phyloP scores from a whole-genome alignment of 1,140 invertebrate species.

The Microvelia longipes region DNA sequence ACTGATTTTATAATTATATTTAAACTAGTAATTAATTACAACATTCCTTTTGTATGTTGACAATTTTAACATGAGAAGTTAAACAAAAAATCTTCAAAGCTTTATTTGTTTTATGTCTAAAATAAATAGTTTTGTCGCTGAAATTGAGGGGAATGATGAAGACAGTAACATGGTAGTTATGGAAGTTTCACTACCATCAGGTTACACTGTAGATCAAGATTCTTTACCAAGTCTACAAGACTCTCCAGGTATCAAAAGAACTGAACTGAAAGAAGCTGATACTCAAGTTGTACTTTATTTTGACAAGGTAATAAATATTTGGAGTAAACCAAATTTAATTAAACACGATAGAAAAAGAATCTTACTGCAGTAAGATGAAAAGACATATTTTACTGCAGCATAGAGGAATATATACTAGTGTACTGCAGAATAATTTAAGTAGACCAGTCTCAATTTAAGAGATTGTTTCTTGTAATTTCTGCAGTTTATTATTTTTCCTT shows the following conservation, averaged over 20 bases:
- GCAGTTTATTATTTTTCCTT: too few species aligned
- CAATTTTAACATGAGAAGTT: too few species aligned
- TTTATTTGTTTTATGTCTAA: too few species aligned
- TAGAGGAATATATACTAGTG: not conserved
- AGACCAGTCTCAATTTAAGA: too few species aligned
- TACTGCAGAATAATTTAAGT: too few species aligned
- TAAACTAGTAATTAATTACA: too few species aligned
- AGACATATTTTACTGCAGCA: not conserved
- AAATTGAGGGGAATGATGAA: slow-evolving; percentile 9
- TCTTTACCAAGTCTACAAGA: slow-evolving; percentile 53
- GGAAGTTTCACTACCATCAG: slow-evolving; percentile 70
- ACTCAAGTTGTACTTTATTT: slow-evolving; percentile 73
- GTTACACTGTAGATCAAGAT: slow-evolving; percentile 65
- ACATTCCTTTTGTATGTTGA: too few species aligned
- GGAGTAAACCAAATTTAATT: too few species aligned
- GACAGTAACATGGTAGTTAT: slow-evolving; percentile 80
- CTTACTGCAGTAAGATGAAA: not conserved
- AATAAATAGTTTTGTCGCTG: slow-evolving; percentile 1
- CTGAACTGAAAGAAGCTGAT: slow-evolving; percentile 59
- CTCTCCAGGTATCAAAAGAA: slow-evolving; percentile 56
- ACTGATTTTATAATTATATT: too few species aligned
- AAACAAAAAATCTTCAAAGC: too few species aligned
- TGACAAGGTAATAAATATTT: slow-evolving; percentile 42
- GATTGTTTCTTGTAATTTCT: too few species aligned
- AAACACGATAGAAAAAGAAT: not conserved